Evolutionary conservation across 2,888 invertebrate species (phyloP).

Genomic region (Malacosoma neustria): DNA sequence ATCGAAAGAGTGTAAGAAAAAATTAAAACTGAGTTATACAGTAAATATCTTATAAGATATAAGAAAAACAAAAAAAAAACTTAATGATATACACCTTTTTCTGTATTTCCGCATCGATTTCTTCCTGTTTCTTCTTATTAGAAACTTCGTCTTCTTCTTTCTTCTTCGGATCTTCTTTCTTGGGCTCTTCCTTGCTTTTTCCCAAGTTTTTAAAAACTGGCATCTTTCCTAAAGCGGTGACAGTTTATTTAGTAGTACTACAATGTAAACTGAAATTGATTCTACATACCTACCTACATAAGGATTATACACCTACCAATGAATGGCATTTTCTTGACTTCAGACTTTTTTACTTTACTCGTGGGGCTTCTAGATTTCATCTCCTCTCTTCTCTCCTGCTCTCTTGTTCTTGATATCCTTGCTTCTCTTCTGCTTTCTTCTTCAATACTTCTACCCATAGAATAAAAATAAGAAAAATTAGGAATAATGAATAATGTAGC

Average conservation of each 20-base stretch:
- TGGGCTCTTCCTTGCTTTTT: conserved; percentile 54
- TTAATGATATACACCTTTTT: conserved; percentile 39
- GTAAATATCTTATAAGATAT: too few species aligned
- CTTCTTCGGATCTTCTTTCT: conserved; percentile 49
- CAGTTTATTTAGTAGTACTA: not conserved
- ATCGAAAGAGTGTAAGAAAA: too few species aligned
- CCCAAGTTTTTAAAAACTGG: conserved; percentile 80
- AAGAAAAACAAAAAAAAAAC: too few species aligned
- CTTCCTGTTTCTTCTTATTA: conserved; percentile 53
- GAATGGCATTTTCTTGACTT: conserved; percentile 85
- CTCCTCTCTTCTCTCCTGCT: conserved; percentile 5
- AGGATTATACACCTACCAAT: conserved; percentile 69
- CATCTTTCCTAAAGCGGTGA: conserved; percentile 73
- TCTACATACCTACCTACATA: not conserved
- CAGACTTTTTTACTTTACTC: conserved; percentile 43
- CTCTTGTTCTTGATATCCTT: conserved; percentile 6
- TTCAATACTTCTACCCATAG: not conserved
- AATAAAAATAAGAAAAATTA: too few species aligned
- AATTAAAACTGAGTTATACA: too few species aligned
- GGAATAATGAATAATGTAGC: too few species aligned
- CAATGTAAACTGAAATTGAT: not conserved
- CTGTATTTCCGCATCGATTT: conserved; percentile 73
- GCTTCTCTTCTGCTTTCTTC: conserved; percentile 9
- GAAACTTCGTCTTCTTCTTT: conserved; percentile 58
- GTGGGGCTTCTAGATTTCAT: conserved; percentile 7